Base-by-base conservation (phyloP, 2,113 vertebrate genomes). In the Conger conger region DNA sequence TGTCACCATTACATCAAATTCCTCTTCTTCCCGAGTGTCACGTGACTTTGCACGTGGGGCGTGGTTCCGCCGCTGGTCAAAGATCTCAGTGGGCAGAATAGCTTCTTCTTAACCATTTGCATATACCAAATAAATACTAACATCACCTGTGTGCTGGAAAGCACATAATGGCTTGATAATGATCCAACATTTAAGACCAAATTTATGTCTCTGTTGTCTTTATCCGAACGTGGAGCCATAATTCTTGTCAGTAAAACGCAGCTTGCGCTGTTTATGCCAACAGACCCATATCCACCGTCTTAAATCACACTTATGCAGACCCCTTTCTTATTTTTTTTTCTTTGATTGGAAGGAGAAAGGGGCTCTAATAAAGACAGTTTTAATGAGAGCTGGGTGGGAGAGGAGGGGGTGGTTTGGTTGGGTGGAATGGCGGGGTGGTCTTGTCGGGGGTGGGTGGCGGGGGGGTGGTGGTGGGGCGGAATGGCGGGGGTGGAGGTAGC, bases 261-360 rank as follows among this genome's bases (percentile, higher is more conserved):
- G 45, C 45, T 76, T 50, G 17, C 76, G 6, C 45, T 76, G 57
- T 78, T 36, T 84, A 78, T 78, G 50, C 30, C 20, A 83, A 36
- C 54, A 30, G 15, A 45, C 76, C 68, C 45, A 38, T 60, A 78
- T 79, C 38, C 45, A 8, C 9, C 57, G 40, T 78, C 42, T 84
- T 50, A 84, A 33, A 84, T 84, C 73, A 37, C 77, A 40, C 18
- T 17, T 20, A 18, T n/a, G 60, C n/a, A 73, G 68, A 73, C 68
- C 68, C 68, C 27, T 73, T 27, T 73, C n/a, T 33, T 11, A 30
- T 30, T 73, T 73, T 27, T 33, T 73, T 27, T 33, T 13, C 15
- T 33, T 7, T 11, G 7, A 13, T 27, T 33, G 5, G 27, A n/a
- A 9, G 68, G 45, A 50, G 5, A 50, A 50, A 50, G 11, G 45